phyloP scores from a whole-genome alignment of 2,888 invertebrate species.

The Linnaemya vulpina region DNA sequence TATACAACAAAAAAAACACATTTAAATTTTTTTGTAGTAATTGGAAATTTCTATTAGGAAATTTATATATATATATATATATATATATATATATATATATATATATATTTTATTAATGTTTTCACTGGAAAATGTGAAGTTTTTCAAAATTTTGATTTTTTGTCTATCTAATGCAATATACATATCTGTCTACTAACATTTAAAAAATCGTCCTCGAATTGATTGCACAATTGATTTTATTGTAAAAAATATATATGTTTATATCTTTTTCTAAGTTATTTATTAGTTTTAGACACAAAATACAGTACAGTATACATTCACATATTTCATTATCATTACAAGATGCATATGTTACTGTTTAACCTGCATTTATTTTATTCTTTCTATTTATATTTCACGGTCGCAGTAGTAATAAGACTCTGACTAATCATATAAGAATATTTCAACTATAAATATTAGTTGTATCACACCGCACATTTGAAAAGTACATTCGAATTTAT shows the following conservation, averaged over 20 bases:
- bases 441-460: conserved; percentile 30
- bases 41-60: not conserved
- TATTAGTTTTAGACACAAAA: not conserved
- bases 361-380: not conserved
- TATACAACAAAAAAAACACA: not conserved
- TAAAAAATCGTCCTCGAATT: no score
- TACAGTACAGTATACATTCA: not conserved
- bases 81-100: no score
- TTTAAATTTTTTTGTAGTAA: not conserved
- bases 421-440: conserved; percentile 34
- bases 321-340: not conserved
- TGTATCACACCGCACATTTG: not conserved
- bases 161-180: no score
- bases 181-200: no score
- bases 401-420: conserved; percentile 5
- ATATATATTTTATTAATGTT: no score
- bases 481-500: conserved; percentile 12
- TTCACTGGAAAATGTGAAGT: no score
- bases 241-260: not conserved
- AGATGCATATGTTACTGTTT: not conserved
- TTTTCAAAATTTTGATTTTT: no score
- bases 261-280: not conserved
- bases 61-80: no score
- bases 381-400: conserved; percentile 17
- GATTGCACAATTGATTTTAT: no score